Evolutionary conservation across 2,797 vertebrate species (phyloP), one percentile per base, ranked within the genome.

Genomic region (Notolabrus celidotus): DNA sequence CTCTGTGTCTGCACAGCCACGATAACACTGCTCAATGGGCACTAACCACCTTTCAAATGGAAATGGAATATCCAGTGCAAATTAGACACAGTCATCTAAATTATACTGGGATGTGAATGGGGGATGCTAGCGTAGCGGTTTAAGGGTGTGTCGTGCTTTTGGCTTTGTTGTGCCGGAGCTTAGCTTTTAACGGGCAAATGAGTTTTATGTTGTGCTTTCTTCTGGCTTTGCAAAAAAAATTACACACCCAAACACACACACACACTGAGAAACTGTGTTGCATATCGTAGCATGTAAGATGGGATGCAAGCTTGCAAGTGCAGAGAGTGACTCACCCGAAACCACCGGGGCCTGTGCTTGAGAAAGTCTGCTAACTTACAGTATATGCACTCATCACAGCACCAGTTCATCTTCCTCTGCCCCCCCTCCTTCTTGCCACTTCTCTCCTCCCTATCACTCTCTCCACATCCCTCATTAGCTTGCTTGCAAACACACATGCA

Each of bases 321-420:
- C 86, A 87, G 79, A 77, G 74, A 77, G 70, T 92, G 92, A 92
- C 87, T 93, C 92, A 92, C 83, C 76, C 83, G 62, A 81, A 86
- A 87, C 74, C 77, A 73, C 34, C 50, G 77, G 74, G 75, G 65
- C 9, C 74, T 69, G 60, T 71, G 73, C 65, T 55, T 56, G 63
- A 75, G 64, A 71, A 51, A 74, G 70, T 56, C 50, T 75, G 72
- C 57, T 67, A 85, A 86, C 69, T 80, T 84, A 80, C 71, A 79
- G 79, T 69, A 86, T 45, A 86, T 45, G 34, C 53, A 61, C 69
- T 71, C 67, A 75, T 81, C 77, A 62, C 74, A 62, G 74, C 53
- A 65, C 60, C 63, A 25, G 46, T 73, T 79, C 9, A 12, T 82
- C 76, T 74, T 51, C 70, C 50, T 59, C 66, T 71, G 27, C 56